phyloP scores from a whole-genome alignment of 2,888 invertebrate genomes.

The Dolomedes plantarius region DNA sequence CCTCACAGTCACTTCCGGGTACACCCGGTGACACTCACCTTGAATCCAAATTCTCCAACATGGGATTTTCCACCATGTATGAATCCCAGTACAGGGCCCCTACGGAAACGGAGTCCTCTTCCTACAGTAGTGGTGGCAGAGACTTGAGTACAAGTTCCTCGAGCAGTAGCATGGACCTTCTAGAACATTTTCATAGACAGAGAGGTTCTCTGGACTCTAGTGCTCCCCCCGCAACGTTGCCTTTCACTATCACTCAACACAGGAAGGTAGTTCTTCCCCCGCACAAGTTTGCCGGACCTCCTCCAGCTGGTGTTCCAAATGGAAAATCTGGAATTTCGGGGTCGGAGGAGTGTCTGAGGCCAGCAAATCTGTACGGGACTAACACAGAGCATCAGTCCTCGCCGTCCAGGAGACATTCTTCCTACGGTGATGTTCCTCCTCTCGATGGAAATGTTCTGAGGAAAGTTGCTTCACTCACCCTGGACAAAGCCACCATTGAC shows the following conservation, averaged over 20 bases:
- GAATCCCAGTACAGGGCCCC: constrained; percentile 36
- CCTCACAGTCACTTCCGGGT: constrained; percentile 56
- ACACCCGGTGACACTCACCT: constrained; percentile 47
- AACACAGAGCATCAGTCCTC: constrained; percentile 29
- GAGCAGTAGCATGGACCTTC: constrained; percentile 34
- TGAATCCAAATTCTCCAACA: constrained; percentile 44
- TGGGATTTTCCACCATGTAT: constrained; percentile 42
- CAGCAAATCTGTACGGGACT: constrained; percentile 53
- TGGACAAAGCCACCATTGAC: constrained; percentile 84
- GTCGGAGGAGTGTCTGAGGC: constrained; percentile 64
- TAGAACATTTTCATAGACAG: constrained; percentile 15
- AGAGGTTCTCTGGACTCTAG: constrained; percentile 43
- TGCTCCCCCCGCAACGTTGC: constrained; percentile 25
- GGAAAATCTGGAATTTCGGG: constrained; percentile 47
- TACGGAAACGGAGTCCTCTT: constrained; percentile 33
- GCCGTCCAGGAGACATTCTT: constrained; percentile 62
- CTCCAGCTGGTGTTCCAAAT: constrained; percentile 24
- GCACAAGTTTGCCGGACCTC: constrained; percentile 42
- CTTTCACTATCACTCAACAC: constrained; percentile 67
- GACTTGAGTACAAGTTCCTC: constrained; percentile 30
- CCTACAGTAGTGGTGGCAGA: constrained; percentile 39
- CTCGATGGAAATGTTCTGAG: constrained; percentile 82
- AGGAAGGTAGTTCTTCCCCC: constrained; percentile 71
- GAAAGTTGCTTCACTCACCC: constrained; percentile 89
- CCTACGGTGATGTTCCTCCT: constrained; percentile 69